Evolutionary conservation across 2,113 vertebrate genomes (phyloP), one percentile per base, ranked within the genome.

Genomic region (Pteruthius melanotis): DNA sequence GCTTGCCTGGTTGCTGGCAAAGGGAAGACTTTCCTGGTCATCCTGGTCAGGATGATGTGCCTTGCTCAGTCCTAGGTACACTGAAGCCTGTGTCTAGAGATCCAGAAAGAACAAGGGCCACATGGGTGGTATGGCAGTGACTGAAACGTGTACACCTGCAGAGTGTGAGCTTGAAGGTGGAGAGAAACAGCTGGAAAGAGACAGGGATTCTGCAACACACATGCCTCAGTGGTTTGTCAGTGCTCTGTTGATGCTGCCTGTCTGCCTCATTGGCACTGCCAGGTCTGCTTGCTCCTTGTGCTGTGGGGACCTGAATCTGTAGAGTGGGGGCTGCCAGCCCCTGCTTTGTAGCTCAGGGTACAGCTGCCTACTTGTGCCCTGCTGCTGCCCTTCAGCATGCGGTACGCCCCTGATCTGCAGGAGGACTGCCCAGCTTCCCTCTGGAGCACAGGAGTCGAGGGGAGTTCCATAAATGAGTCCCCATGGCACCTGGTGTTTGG

Each of bases 1-100:
- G 20, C 61, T 8, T 45, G 15, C 35, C 39, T 49, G 39, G 8
- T 50, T 89, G 50, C 69, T 15, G 8, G 42, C 18, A 47, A 61
- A 49, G 56, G 33, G 72, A 70, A 20, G 52, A 22, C 39, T 42
- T 75, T 23, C 57, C 23, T 40, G 23, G 10, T 56, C 8, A 30
- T 13, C 31, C 33, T 31, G 33, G 20, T 77, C 11, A 45, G 59
- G 26, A 20, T 45, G 23, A 22, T 37, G 26, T 74, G 47, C 50
- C 12, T 56, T 2, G 1, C 57, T 65, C 30, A 4, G 20, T 22
- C 37, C 22, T 65, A 21, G 27, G 40, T 57, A 6, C 3, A 0
- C 0, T 4, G n/a, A n/a, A 86, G 59, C 15, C 9, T 40, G 3
- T 0, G 0, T 37, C 30, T 44, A 50, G 49, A 66, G 44, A 28